Percentiles rank a stretch among this genome's conserved stretches.
phyloP scores from a whole-genome alignment of 2,888 invertebrate genomes.

The Cremastobaeus sp. region DNA sequence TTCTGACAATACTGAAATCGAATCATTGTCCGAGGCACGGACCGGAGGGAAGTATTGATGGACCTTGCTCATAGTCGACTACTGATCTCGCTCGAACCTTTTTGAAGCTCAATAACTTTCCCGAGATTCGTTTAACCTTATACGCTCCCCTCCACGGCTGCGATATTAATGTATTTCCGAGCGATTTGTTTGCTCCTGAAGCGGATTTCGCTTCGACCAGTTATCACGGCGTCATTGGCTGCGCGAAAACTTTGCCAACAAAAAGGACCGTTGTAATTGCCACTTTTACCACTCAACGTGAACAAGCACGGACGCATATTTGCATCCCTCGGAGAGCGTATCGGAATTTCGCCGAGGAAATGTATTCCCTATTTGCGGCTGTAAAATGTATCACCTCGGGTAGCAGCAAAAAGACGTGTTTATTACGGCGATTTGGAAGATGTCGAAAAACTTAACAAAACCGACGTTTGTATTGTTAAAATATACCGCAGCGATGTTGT shows the following conservation, averaged over 20 bases:
- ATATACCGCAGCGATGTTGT: constrained; percentile 25
- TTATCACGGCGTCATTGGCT: no score
- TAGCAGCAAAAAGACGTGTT: not conserved
- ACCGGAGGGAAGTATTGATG: constrained; percentile 46
- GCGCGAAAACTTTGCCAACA: no score
- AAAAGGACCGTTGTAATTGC: no score
- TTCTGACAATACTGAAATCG: constrained; percentile 56
- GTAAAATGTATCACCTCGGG: not conserved
- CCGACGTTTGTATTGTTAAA: constrained; percentile 24
- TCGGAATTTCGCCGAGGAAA: no score
- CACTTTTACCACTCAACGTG: no score
- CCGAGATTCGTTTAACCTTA: constrained; percentile 51
- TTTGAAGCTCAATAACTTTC: constrained; percentile 57
- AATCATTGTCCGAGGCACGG: constrained; percentile 53
- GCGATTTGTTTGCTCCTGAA: constrained; percentile 43
- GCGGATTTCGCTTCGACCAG: not conserved
- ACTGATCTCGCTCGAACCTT: constrained; percentile 49
- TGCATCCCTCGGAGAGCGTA: no score
- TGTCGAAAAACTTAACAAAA: constrained; percentile 29
- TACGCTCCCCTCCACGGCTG: constrained; percentile 12
- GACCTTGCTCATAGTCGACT: constrained; percentile 46
- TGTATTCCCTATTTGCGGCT: not conserved
- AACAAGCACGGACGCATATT: no score
- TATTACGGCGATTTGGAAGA: constrained; percentile 12
- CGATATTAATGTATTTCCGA: constrained; percentile 49